These are phyloP conservation scores for Ischnus inquisitorius DNA, from an alignment of 2,888 invertebrate genomes.

Conservation along the genomic window DNA sequence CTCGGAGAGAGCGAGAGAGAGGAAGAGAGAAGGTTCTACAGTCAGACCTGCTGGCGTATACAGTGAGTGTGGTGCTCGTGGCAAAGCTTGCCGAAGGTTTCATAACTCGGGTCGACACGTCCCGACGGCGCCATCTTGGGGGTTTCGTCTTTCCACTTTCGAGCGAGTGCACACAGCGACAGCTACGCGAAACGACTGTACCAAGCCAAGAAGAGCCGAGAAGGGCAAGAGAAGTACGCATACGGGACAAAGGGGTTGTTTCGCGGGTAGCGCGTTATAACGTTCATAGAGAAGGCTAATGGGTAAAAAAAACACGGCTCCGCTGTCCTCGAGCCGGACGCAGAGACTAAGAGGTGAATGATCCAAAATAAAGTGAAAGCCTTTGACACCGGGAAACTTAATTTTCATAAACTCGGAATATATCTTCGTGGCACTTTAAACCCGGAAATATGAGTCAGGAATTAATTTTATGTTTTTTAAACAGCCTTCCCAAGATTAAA, in stretches of 20 bases:
- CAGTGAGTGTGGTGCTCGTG: conserved; percentile 29
- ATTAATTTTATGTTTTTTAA: not conserved
- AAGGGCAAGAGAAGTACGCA: conserved; percentile 3
- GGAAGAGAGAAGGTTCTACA: conserved; percentile 27
- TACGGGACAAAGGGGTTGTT: not conserved
- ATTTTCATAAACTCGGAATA: not conserved
- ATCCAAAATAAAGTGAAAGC: conserved; percentile 39
- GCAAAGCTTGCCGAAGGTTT: conserved; percentile 73
- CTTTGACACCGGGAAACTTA: too few species aligned
- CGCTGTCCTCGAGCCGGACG: not conserved
- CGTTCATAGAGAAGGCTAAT: conserved; percentile 22
- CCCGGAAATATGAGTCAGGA: not conserved
- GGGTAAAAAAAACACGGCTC: not conserved
- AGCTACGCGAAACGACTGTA: not conserved
- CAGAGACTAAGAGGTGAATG: conserved; percentile 46
- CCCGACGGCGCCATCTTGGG: conserved; percentile 77
- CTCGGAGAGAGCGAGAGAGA: not conserved
- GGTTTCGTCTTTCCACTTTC: conserved; percentile 71
- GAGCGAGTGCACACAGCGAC: conserved; percentile 39
- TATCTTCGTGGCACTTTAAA: not conserved
- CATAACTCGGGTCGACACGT: conserved; percentile 78
- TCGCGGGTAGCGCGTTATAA: conserved; percentile 37
- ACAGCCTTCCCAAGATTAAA: not conserved
- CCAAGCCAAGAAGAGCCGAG: not conserved
- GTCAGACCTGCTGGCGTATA: conserved; percentile 33